Conservation (phyloP, 2,888 invertebrate species). For the Liopterus haemorrhoidalis region DNA sequence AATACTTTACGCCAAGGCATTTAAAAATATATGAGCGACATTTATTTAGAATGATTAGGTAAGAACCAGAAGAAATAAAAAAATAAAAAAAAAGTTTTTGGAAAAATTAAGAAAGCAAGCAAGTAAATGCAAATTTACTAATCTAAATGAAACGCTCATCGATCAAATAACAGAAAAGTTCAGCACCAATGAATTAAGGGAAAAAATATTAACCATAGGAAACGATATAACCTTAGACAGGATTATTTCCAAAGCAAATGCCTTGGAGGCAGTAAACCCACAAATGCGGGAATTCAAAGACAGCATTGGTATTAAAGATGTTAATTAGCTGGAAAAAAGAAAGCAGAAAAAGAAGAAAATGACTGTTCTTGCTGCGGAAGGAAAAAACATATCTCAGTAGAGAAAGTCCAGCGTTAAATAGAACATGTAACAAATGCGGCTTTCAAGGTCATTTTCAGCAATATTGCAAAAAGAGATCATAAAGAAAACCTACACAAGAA, state of each 20-base stretch:
- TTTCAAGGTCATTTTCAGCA: conserved; percentile 29
- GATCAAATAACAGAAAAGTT: conserved; percentile 35
- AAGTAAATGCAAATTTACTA: conserved; percentile 24
- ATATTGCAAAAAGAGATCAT: conserved; percentile 25
- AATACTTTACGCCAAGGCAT: conserved; percentile 31
- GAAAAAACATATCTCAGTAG: conserved; percentile 21
- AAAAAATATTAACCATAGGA: conserved; percentile 26
- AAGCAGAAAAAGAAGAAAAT: conserved; percentile 1
- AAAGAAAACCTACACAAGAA: too few species aligned
- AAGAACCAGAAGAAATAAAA: conserved; percentile 34
- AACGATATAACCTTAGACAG: conserved; percentile 27
- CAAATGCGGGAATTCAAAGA: conserved; percentile 22
- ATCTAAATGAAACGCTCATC: conserved; percentile 30
- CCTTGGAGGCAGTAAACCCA: conserved; percentile 25
- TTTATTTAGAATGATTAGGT: conserved; percentile 32
- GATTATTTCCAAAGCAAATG: conserved; percentile 26
- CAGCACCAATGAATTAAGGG: conserved; percentile 27
- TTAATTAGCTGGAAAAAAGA: conserved; percentile 3
- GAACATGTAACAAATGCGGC: conserved; percentile 29
- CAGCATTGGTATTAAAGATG: conserved; percentile 4
- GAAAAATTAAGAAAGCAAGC: conserved; percentile 29
- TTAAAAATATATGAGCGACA: conserved; percentile 16
- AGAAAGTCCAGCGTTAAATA: conserved; percentile 30
- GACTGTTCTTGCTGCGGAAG: conserved; percentile 27
- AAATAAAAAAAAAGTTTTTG: conserved; percentile 35